These are phyloP conservation scores for Porites cylindrica DNA, from an alignment of 92 coral and sea anemone genomes.

Conservation along the genomic window DNA sequence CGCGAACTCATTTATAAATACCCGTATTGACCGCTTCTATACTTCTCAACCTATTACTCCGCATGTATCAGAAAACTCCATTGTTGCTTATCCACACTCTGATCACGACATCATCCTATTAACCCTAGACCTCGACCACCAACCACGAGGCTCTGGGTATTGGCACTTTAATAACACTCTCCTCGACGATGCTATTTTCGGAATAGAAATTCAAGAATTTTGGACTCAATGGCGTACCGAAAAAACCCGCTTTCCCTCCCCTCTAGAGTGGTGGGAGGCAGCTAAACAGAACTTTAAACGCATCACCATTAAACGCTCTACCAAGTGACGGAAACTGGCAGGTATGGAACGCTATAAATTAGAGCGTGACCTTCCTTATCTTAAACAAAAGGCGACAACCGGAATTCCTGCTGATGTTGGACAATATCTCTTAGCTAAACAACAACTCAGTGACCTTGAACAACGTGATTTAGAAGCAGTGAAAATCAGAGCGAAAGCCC, in stretches of 20 bases:
- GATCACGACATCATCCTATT: too few relatives aligned
- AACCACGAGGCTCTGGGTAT: too few relatives aligned
- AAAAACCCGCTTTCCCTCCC: neutral
- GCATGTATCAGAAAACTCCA: too few relatives aligned
- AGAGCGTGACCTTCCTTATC: neutral
- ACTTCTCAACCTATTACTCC: too few relatives aligned
- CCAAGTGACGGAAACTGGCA: neutral
- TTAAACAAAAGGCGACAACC: neutral
- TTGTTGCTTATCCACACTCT: too few relatives aligned
- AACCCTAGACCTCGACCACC: too few relatives aligned
- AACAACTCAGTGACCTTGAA: conserved; percentile 8
- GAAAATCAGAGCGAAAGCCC: neutral
- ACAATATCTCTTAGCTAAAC: conserved; percentile 14
- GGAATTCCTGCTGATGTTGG: neutral
- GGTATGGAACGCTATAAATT: neutral
- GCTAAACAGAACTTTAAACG: neutral
- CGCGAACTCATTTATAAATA: too few relatives aligned
- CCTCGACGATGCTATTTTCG: neutral
- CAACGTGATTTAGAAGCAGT: neutral
- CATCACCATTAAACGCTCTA: neutral
- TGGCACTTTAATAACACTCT: too few relatives aligned
- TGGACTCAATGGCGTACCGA: neutral
- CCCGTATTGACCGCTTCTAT: too few relatives aligned
- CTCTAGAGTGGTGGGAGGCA: neutral
- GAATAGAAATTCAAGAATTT: neutral